phyloP scores from a whole-genome alignment of 2,113 vertebrate species.

The Takifugu bimaculatus region DNA sequence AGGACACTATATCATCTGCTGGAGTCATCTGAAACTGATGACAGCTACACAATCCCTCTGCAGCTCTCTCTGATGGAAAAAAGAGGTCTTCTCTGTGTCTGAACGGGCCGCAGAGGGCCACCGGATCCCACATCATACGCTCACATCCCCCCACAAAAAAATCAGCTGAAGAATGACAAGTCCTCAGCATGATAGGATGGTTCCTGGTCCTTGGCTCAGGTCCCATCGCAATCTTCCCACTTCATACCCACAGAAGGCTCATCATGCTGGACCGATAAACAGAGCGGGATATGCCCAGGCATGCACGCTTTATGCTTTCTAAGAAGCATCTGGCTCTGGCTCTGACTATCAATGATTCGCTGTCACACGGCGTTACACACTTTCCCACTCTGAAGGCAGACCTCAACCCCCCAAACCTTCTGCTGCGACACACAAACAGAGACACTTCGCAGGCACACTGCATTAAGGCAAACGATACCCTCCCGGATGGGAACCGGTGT shows the following conservation, averaged over 20 bases:
- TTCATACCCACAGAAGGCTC: slow-evolving; percentile 36
- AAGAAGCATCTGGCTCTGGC: slow-evolving; percentile 60
- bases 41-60: too few relatives aligned
- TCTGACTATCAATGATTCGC: slow-evolving; percentile 58
- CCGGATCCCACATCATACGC: too few relatives aligned
- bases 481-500: slow-evolving; percentile 18
- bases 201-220: slow-evolving; percentile 15
- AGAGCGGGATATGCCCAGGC: slow-evolving; percentile 58
- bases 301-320: slow-evolving; percentile 64
- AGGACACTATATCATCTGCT: too few relatives aligned
- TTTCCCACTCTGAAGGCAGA: slow-evolving; percentile 42
- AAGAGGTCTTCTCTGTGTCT: too few relatives aligned
- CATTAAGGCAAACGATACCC: slow-evolving; percentile 28
- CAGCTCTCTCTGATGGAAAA: too few relatives aligned
- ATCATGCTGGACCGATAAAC: slow-evolving; percentile 43
- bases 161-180: background rate
- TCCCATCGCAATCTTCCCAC: slow-evolving; percentile 15
- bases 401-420: slow-evolving; percentile 44
- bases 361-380: slow-evolving; percentile 58
- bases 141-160: background rate
- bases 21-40: too few relatives aligned
- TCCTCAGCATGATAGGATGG: slow-evolving; percentile 2
- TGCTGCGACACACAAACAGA: slow-evolving; percentile 37
- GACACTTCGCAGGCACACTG: slow-evolving; percentile 35
- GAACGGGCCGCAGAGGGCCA: too few relatives aligned